A percentile compares a stretch with the other conserved stretches of the same genome.
These are phyloP conservation scores for Psilanteris sp. DNA, from an alignment of 1,140 invertebrate species.

Conservation along the genomic window DNA sequence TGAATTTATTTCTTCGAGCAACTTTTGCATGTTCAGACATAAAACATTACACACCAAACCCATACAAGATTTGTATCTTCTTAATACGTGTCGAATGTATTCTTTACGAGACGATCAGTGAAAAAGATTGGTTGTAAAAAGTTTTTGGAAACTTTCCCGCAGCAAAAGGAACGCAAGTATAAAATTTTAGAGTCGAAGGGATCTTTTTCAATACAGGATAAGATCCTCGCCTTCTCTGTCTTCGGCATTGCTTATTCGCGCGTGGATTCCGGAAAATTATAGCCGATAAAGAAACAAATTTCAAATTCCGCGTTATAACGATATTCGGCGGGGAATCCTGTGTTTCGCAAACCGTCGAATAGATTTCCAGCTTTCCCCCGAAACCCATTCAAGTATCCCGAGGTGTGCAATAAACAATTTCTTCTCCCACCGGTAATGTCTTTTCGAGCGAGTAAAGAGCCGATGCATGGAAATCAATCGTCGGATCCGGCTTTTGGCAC, in stretches of 20 bases:
- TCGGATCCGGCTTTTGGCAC: conserved; percentile 16
- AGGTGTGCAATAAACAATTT: conserved; percentile 72
- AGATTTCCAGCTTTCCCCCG: conserved; percentile 43
- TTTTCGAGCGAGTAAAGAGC: conserved; percentile 66
- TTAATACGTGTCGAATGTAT: conserved; percentile 61
- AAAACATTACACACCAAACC: conserved; percentile 20
- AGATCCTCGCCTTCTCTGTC: conserved; percentile 43
- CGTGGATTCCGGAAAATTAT: conserved; percentile 78
- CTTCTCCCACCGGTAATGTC: conserved; percentile 49
- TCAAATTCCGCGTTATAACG: conserved; percentile 76
- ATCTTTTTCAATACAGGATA: conserved; percentile 68
- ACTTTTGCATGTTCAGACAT: background rate
- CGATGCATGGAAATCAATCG: conserved; percentile 49
- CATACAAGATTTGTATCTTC: conserved; percentile 41
- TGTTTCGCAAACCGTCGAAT: conserved; percentile 63
- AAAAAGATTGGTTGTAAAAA: conserved; percentile 66
- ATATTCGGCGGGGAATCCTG: conserved; percentile 71
- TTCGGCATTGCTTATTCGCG: conserved; percentile 71
- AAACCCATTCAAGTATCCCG: conserved; percentile 70
- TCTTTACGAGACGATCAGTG: conserved; percentile 59
- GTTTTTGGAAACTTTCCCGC: conserved; percentile 63
- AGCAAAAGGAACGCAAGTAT: conserved; percentile 62
- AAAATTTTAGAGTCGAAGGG: conserved; percentile 75
- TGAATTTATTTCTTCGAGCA: no score
- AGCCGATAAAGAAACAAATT: conserved; percentile 80